Evolutionary conservation across 2,888 invertebrate genomes (phyloP).

Genomic region (Glyphotaelius pellucidus): DNA sequence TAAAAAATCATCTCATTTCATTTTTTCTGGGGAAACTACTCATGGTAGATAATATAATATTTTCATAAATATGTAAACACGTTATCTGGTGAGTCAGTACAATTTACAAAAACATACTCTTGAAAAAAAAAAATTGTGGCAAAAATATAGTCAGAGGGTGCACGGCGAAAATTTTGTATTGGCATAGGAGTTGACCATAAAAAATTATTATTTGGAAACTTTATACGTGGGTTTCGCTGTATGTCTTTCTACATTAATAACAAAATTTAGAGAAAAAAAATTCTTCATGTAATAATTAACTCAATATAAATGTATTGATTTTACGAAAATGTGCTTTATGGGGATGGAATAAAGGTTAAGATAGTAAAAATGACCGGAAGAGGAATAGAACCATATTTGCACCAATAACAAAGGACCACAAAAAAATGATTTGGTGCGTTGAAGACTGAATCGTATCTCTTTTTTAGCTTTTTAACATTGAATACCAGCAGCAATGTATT

Average conservation of each 20-base stretch:
- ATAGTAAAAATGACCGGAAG: neutral
- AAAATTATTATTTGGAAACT: too few relatives aligned
- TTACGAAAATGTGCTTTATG: neutral
- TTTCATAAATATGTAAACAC: too few relatives aligned
- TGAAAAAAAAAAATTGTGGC: too few relatives aligned
- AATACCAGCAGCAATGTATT: too few relatives aligned
- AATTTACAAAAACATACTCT: too few relatives aligned
- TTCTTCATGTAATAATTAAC: neutral
- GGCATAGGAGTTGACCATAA: too few relatives aligned
- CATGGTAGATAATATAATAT: too few relatives aligned
- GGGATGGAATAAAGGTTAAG: neutral
- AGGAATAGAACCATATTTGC: neutral
- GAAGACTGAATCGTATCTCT: neutral
- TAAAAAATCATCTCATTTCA: too few relatives aligned
- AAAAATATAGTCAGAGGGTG: too few relatives aligned
- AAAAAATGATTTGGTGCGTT: neutral
- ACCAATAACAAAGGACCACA: neutral
- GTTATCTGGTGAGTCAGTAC: too few relatives aligned
- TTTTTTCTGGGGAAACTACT: too few relatives aligned
- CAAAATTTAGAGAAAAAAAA: neutral
- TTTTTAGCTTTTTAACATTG: neutral
- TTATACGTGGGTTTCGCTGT: neutral
- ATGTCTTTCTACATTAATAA: neutral
- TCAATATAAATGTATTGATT: neutral
- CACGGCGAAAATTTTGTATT: too few relatives aligned